These are phyloP conservation scores for Bos indicus DNA, from an alignment of 2,113 vertebrate species.

Conservation along the genomic window DNA sequence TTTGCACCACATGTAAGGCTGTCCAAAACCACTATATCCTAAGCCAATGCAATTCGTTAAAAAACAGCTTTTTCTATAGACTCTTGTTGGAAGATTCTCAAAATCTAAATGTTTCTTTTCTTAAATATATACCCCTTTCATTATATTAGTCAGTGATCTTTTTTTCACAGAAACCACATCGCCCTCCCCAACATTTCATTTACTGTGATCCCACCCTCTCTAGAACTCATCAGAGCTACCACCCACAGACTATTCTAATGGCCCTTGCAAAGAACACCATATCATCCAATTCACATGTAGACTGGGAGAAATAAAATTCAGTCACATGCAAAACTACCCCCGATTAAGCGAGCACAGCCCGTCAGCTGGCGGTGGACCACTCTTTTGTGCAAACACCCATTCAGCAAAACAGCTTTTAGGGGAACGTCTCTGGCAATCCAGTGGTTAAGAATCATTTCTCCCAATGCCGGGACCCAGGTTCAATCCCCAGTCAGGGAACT, in stretches of 20 bases:
- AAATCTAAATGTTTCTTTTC: neutral
- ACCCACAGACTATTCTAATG: constrained; percentile 52
- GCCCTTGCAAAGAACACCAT: constrained; percentile 30
- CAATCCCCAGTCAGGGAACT: neutral
- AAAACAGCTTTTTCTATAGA: constrained; percentile 16
- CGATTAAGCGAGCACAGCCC: neutral
- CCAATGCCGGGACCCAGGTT: neutral
- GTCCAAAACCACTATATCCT: neutral
- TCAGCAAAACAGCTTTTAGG: neutral
- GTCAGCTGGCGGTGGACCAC: neutral
- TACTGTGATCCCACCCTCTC: constrained; percentile 43
- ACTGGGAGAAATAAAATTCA: constrained; percentile 48
- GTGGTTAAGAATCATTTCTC: neutral
- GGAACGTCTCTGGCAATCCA: neutral
- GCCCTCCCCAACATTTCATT: constrained; percentile 25
- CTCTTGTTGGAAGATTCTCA: neutral
- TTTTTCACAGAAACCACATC: neutral
- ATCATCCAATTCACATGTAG: constrained; percentile 41
- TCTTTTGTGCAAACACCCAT: neutral
- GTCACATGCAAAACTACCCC: constrained; percentile 30
- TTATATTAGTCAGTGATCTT: constrained; percentile 42
- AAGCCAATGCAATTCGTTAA: neutral
- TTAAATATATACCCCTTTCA: neutral
- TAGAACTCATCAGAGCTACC: constrained; percentile 48
- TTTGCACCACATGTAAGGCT: neutral